Evolutionary conservation across 2,113 vertebrate genomes (phyloP).

Genomic region (Hystrix brachyura): DNA sequence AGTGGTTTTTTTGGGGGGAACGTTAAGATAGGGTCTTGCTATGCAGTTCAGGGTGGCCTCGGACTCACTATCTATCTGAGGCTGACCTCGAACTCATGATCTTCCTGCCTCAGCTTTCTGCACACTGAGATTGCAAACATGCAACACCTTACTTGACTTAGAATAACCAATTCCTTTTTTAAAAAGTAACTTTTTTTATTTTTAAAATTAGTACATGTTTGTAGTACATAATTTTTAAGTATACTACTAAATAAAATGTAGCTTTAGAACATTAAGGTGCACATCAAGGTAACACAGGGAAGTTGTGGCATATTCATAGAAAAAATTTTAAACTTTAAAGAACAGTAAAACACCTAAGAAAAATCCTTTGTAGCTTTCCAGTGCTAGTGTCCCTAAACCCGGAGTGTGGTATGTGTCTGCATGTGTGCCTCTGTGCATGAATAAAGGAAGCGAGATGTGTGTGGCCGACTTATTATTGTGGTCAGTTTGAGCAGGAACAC

Average conservation of each 20-base stretch:
- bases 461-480: too few species aligned
- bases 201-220: neutral
- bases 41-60: neutral
- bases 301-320: neutral
- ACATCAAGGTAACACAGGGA: neutral
- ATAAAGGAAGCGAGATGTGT: neutral
- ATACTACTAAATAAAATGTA: neutral
- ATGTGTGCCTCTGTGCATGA: neutral
- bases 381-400: neutral
- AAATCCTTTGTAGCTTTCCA: neutral
- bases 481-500: too few species aligned
- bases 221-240: neutral
- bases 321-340: neutral
- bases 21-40: neutral
- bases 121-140: neutral
- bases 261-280: neutral
- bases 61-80: neutral
- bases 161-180: neutral
- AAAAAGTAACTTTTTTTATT: neutral
- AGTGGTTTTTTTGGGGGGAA: neutral
- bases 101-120: neutral
- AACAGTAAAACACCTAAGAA: neutral
- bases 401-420: neutral
- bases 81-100: neutral
- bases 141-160: neutral